Conservation (phyloP, 1,140 invertebrate species). For the Spodoptera litura region DNA sequence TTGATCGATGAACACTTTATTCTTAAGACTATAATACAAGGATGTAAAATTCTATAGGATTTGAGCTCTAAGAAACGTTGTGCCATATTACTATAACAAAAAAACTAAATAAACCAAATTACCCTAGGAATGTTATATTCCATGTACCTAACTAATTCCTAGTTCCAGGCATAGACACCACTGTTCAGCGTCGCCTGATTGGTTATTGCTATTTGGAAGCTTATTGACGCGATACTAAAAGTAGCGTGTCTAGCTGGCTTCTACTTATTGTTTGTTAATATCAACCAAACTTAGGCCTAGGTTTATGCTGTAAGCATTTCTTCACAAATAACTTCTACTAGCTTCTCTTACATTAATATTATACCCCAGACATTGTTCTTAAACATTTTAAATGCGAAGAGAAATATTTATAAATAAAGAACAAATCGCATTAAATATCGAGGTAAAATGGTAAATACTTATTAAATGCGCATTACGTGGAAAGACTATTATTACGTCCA, state of each 20-base stretch:
- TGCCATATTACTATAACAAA: not conserved
- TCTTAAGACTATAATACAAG: slow-evolving; percentile 17
- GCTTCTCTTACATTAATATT: slow-evolving; percentile 8
- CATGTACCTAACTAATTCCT: not conserved
- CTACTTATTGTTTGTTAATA: not conserved
- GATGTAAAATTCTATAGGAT: slow-evolving; percentile 9
- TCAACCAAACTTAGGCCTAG: slow-evolving; percentile 2
- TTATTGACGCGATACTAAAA: too few species aligned
- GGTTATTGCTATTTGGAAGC: too few species aligned
- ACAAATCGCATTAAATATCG: slow-evolving; percentile 7
- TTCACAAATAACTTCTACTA: slow-evolving; percentile 1
- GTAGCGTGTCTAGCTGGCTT: too few species aligned
- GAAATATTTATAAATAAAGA: not conserved
- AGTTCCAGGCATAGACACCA: too few species aligned
- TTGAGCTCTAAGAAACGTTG: slow-evolving; percentile 10
- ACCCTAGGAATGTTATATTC: slow-evolving; percentile 32
- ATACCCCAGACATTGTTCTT: not conserved
- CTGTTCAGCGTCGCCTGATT: too few species aligned
- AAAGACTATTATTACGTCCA: not conserved
- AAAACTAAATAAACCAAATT: not conserved
- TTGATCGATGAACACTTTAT: slow-evolving; percentile 21
- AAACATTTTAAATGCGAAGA: not conserved
- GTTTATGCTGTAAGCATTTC: not conserved
- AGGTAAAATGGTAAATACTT: slow-evolving; percentile 34
- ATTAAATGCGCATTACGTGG: not conserved